Conservation (phyloP, 2,797 vertebrate species). For the Momotus momota region DNA sequence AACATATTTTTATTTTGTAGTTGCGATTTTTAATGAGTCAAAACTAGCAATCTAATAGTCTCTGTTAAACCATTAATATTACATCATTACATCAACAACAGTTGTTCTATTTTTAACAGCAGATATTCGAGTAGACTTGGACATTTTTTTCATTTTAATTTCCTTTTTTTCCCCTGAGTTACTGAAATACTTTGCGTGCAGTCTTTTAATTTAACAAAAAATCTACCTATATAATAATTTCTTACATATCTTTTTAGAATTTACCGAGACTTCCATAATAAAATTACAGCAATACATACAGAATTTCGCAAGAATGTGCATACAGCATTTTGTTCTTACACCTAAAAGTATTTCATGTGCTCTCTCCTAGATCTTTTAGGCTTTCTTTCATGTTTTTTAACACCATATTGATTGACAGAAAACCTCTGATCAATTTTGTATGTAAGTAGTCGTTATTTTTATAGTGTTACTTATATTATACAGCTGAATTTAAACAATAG, state of each 20-base stretch:
- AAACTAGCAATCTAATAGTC: background rate
- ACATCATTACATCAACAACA: background rate
- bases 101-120: background rate
- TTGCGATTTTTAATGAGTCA: background rate
- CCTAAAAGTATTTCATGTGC: background rate
- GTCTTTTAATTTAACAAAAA: background rate
- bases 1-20: background rate
- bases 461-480: background rate
- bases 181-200: background rate
- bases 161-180: background rate
- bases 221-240: background rate
- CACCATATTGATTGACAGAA: background rate
- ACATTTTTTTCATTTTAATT: background rate
- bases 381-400: background rate
- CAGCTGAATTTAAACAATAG: background rate
- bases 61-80: accelerated
- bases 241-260: background rate
- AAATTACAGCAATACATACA: background rate
- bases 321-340: background rate
- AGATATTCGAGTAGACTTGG: background rate
- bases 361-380: background rate
- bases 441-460: background rate
- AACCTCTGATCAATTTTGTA: background rate
- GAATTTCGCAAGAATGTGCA: background rate
- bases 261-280: background rate